These are phyloP conservation scores for Caenorhabditis sinica DNA, from an alignment of 2,888 invertebrate genomes.

Conservation along the genomic window DNA sequence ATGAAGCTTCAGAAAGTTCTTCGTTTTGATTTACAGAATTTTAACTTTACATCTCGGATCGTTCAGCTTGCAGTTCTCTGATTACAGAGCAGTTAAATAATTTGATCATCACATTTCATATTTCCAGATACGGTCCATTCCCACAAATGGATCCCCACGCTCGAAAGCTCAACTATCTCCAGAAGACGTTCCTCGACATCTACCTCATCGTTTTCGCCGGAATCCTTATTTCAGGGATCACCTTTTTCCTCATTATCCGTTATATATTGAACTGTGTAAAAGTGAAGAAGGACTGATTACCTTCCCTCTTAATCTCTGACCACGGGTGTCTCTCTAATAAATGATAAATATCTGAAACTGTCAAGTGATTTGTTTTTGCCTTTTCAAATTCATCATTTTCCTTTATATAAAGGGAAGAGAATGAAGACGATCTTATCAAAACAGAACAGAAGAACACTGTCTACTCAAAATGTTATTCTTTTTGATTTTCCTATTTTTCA, in stretches of 20 bases:
- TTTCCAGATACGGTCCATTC: constrained; percentile 51
- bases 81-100: not conserved
- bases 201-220: constrained; percentile 4
- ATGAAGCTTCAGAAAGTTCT: no score
- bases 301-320: not conserved
- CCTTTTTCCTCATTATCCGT: not conserved
- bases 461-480: not conserved
- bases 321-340: constrained; percentile 32
- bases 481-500: constrained; percentile 1
- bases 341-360: constrained; percentile 25
- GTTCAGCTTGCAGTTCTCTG: not conserved
- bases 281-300: constrained; percentile 28
- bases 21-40: constrained; percentile 12
- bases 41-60: no score
- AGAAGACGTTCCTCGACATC: constrained; percentile 44
- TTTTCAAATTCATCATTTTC: not conserved
- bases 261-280: constrained; percentile 2
- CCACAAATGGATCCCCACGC: constrained; percentile 49
- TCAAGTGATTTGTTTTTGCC: constrained; percentile 19
- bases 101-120: not conserved
- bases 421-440: not conserved
- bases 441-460: not conserved
- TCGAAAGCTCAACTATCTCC: constrained; percentile 40
- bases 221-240: not conserved
- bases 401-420: constrained; percentile 8